Conservation (phyloP, 2,888 invertebrate species). For the Drosophila robusta region DNA sequence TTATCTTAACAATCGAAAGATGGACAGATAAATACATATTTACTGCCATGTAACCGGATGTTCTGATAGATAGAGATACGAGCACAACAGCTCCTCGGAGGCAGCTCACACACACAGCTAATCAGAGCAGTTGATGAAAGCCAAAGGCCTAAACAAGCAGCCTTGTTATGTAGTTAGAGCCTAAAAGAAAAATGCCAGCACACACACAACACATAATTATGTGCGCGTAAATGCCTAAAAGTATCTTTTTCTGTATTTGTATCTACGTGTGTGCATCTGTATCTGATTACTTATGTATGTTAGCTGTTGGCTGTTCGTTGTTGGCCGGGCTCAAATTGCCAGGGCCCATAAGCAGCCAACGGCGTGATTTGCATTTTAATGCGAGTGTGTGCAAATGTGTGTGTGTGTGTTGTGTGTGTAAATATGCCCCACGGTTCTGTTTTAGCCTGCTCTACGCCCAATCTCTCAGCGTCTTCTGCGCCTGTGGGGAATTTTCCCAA, state of each 20-base stretch:
- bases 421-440: constrained; percentile 50
- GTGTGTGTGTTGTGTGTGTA: constrained; percentile 24
- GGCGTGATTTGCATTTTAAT: constrained; percentile 78
- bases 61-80: constrained; percentile 24
- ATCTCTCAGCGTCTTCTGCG: constrained; percentile 23
- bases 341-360: constrained; percentile 56
- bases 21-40: constrained; percentile 8
- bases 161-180: constrained; percentile 39
- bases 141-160: constrained; percentile 41
- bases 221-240: constrained; percentile 47
- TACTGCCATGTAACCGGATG: constrained; percentile 38
- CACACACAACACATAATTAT: constrained; percentile 43
- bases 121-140: constrained; percentile 46
- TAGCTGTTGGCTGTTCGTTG: constrained; percentile 22
- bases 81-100: constrained; percentile 28
- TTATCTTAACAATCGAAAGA: neutral
- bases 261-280: constrained; percentile 48
- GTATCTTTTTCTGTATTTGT: constrained; percentile 55
- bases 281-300: constrained; percentile 56
- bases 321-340: constrained; percentile 57
- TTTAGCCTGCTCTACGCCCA: constrained; percentile 19
- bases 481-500: constrained; percentile 18
- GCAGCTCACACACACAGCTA: constrained; percentile 21
- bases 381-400: constrained; percentile 15
- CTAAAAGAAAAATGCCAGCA: constrained; percentile 23